Base-by-base conservation (phyloP, 2,888 invertebrate genomes). In the Drosophila tanythrix region DNA sequence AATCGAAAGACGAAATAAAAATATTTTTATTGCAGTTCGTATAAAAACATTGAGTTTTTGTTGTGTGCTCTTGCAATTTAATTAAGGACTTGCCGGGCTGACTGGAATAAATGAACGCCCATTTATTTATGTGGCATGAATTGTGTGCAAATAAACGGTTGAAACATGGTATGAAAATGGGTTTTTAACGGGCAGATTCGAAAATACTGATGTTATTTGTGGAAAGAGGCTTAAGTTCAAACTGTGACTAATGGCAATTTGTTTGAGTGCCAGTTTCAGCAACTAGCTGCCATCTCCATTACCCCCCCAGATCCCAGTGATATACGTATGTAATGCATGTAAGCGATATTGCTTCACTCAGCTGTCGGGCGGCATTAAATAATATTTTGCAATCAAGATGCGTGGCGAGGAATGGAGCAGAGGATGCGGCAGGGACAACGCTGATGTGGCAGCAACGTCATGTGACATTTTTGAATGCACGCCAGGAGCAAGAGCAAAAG, bases 281-380 rank as follows among this genome's bases (percentile, higher is more conserved):
- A 46, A 55, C 48, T 46, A 36, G 36, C 40, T 51, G n/a, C 48
- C 33, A 40, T 11, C 36, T 10, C 29, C 27, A 35, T 8, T 36
- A 10, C 15, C 53, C 13, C 52, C 21, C 27, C 35, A 27, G 15
- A 15, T 43, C 15, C 56, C 43, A 33, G 67, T 40, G 57, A 60
- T 38, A 71, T 85, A 81, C 75, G 81, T 83, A 81, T 76, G 81
- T 83, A 81, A 88, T 83, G 81, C 88, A 88, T 89, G 89, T 88
- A 85, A 83, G 82, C 85, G 88, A 89, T 88, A 88, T 88, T 83
- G 80, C 85, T 85, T 85, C 83, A 87, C 73, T 89, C 89, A 88
- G 69, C 82, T 88, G 89, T 89, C 88, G 77, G 81, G 65, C 76
- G 79, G 79, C 76, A 88, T 88, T 89, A 89, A 88, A 88, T 88